Base-by-base conservation (phyloP, 64 coral and sea anemone species). In the Porites australiensis region DNA sequence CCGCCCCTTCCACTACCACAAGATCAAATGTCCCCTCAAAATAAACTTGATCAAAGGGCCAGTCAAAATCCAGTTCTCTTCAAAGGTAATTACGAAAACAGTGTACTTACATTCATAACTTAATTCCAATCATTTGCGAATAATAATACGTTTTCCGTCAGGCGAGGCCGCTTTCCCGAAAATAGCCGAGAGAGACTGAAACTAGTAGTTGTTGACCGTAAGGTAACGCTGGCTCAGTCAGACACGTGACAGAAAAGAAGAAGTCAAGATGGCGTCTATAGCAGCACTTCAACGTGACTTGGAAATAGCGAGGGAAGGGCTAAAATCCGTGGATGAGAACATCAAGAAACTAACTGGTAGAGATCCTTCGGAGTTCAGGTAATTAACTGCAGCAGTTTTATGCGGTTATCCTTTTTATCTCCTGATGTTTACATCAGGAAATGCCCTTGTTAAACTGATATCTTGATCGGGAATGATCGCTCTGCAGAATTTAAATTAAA, bases 291-390 rank as follows among this genome's bases (percentile, higher is more conserved):
- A 96, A 69, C 92, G 98, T 83, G 94, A 99, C 54, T 84, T 99
- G n/a, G 98, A 99, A 89, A 90, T 99, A 69, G 98, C 94, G 47
- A 82, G 91, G 87, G 98, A 99, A 96, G 98, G 98, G 91, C 92
- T 99, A 13, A 94, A 86, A 80, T 94, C 76, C 75, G 98, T 99
- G 16, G 98, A 99, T 86, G 98, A 99, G 62, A 96, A 95, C 88
- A 99, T 99, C 77, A 99, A 99, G 64, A 99, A 99, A 88, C 83
- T 99, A 72, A 99, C 98, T 82, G 98, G 98, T 79, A 99, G 98
- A 80, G 98, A 99, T 89, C 98, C 98, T 58, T 99, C 98, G 88
- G 98, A 96, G 83, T 93, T 95, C 50, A 99, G 98, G 98, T 99
- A 81, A 91, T 45, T 88, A 44, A 62, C 6, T 13, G 18, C 19